Evolutionary conservation across 1,140 invertebrate species (phyloP).

Genomic region (Penaeus japonicus): DNA sequence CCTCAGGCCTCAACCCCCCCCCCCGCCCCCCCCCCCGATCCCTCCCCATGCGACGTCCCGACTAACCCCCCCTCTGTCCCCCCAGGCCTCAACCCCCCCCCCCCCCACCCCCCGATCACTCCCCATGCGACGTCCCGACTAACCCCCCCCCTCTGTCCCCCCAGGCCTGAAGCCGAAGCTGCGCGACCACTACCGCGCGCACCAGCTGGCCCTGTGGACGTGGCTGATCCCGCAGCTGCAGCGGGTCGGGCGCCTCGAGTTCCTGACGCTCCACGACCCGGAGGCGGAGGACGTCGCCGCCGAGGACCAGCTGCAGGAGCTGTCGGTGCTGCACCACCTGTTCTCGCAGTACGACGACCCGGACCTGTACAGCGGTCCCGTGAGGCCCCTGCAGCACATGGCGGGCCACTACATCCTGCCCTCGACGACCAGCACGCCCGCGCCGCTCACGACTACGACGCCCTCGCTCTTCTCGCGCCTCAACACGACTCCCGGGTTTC

Average conservation of each 20-base stretch:
- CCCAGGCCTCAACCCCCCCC: slow-evolving; percentile 60
- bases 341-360: slow-evolving; percentile 83
- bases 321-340: slow-evolving; percentile 72
- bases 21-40: too few relatives aligned
- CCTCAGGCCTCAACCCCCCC: too few relatives aligned
- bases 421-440: slow-evolving; percentile 20
- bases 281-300: slow-evolving; percentile 32
- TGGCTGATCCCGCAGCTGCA: slow-evolving; percentile 96
- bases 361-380: slow-evolving; percentile 81
- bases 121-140: slow-evolving; percentile 60
- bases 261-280: slow-evolving; percentile 46
- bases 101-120: slow-evolving; percentile 62
- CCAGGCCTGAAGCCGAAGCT: slow-evolving; percentile 86
- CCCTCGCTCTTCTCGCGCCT: not conserved
- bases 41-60: too few relatives aligned
- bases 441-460: not conserved
- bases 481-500: slow-evolving; percentile 29
- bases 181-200: slow-evolving; percentile 93
- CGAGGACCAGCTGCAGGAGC: slow-evolving; percentile 45
- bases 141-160: slow-evolving; percentile 59
- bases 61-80: too few relatives aligned
- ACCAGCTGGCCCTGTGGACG: slow-evolving; percentile 94
- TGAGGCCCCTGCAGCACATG: slow-evolving; percentile 68
- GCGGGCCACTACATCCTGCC: slow-evolving; percentile 48
- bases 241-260: slow-evolving; percentile 64